A percentile compares a stretch with the other conserved stretches of the same genome.
phyloP scores from a whole-genome alignment of 2,888 invertebrate species.

The Dasysyrphus tricinctus region DNA sequence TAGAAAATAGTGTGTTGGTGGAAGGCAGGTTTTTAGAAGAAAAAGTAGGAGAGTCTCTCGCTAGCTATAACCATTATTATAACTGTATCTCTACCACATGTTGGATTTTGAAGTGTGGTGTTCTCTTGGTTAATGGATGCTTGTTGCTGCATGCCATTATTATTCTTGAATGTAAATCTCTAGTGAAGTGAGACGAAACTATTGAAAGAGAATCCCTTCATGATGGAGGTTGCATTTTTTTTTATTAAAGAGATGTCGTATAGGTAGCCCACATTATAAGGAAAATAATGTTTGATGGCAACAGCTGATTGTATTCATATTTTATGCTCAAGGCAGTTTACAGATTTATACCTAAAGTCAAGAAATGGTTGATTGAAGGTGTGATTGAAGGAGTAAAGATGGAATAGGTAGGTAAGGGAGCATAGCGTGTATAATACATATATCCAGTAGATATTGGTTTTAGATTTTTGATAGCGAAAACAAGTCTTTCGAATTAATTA shows the following conservation, averaged over 20 bases:
- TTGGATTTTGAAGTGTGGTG: conserved; percentile 14
- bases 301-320: conserved; percentile 55
- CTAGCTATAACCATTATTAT: conserved; percentile 41
- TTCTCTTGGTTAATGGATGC: conserved; percentile 42
- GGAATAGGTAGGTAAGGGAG: background rate
- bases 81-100: conserved; percentile 34
- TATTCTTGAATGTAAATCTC: conserved; percentile 39
- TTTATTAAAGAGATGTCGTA: conserved; percentile 45
- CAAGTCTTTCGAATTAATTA: no score
- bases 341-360: background rate
- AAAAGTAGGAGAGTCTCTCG: conserved; percentile 30
- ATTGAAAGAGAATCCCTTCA: background rate
- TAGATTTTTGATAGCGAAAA: background rate
- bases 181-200: conserved; percentile 59
- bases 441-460: background rate
- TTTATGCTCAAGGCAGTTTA: background rate
- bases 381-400: background rate
- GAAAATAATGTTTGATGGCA: conserved; percentile 49
- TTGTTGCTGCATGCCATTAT: conserved; percentile 54
- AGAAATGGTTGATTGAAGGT: background rate
- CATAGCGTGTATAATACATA: no score
- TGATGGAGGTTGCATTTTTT: conserved; percentile 1
- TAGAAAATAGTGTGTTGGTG: background rate
- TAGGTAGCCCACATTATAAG: conserved; percentile 33
- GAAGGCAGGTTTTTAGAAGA: background rate